Evolutionary conservation across 2,888 invertebrate species (phyloP).

Genomic region (Autographa gamma): DNA sequence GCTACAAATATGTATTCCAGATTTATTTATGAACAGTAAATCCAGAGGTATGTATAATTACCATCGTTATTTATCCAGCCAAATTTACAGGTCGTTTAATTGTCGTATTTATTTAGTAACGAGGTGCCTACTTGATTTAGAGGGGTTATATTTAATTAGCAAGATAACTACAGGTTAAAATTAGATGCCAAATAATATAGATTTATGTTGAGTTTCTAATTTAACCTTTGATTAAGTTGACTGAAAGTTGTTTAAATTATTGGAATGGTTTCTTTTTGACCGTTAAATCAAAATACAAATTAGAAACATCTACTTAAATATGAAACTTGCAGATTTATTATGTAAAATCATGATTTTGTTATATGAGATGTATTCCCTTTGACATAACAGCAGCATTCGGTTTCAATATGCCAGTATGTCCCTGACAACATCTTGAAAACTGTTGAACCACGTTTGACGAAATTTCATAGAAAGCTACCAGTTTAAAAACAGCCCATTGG

Average conservation of each 20-base stretch:
- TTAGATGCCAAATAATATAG: constrained; percentile 39
- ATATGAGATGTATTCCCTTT: too few relatives aligned
- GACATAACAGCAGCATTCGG: too few relatives aligned
- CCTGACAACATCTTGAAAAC: too few relatives aligned
- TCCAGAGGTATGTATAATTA: constrained; percentile 6
- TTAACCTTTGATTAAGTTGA: constrained; percentile 41
- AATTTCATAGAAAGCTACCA: too few relatives aligned
- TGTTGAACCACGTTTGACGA: too few relatives aligned
- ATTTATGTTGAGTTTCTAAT: constrained; percentile 49
- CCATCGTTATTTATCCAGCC: constrained; percentile 35
- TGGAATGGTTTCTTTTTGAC: not conserved
- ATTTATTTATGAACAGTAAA: constrained; percentile 24
- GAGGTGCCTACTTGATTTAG: constrained; percentile 59
- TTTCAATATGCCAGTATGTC: too few relatives aligned
- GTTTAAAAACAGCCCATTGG: too few relatives aligned
- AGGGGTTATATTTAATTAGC: constrained; percentile 60
- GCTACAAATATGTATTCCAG: constrained; percentile 18
- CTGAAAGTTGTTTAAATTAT: constrained; percentile 20
- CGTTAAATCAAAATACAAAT: too few relatives aligned
- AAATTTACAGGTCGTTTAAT: constrained; percentile 64
- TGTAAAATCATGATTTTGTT: too few relatives aligned
- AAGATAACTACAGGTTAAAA: constrained; percentile 43
- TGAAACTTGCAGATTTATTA: too few relatives aligned
- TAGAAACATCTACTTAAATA: too few relatives aligned
- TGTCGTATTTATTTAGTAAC: constrained; percentile 59